Conservation (phyloP, 1,140 invertebrate genomes). For the Limonius californicus region DNA sequence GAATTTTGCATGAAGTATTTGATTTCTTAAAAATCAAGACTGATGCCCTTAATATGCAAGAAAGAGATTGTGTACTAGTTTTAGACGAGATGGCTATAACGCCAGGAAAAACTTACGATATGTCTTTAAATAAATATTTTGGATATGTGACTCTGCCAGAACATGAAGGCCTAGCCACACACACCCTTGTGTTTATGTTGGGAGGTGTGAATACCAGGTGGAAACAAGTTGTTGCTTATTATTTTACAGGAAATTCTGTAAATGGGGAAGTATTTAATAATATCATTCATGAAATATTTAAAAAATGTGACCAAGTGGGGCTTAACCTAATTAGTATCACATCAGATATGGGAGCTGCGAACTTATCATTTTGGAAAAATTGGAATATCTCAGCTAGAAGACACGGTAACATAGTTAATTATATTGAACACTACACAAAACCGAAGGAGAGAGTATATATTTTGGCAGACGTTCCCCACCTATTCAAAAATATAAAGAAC, state of each 20-base stretch:
- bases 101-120: conserved; percentile 17
- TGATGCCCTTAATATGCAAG: conserved; percentile 3
- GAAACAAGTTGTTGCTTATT: conserved; percentile 28
- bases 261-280: conserved; percentile 17
- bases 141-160: conserved; percentile 19
- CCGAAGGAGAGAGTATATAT: not conserved
- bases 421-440: not conserved
- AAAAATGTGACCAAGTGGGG: conserved; percentile 15
- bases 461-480: not conserved
- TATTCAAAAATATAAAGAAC: conserved; percentile 3
- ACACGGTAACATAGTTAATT: not conserved
- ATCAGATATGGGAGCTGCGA: conserved; percentile 19
- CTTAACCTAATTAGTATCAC: conserved; percentile 22
- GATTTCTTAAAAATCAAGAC: conserved; percentile 23
- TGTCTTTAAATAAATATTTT: conserved; percentile 21
- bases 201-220: conserved; percentile 18
- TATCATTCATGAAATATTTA: conserved; percentile 21
- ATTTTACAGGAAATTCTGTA: conserved; percentile 20
- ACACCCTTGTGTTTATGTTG: conserved; percentile 25
- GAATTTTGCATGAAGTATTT: conserved; percentile 21
- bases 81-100: conserved; percentile 26
- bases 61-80: conserved; percentile 23
- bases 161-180: conserved; percentile 20
- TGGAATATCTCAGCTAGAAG: conserved; percentile 9
- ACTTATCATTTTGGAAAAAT: conserved; percentile 1